Percentiles rank a stretch among this genome's conserved stretches.
Conservation (phyloP, 2,888 invertebrate species). For the Eupeodes latifasciatus region DNA sequence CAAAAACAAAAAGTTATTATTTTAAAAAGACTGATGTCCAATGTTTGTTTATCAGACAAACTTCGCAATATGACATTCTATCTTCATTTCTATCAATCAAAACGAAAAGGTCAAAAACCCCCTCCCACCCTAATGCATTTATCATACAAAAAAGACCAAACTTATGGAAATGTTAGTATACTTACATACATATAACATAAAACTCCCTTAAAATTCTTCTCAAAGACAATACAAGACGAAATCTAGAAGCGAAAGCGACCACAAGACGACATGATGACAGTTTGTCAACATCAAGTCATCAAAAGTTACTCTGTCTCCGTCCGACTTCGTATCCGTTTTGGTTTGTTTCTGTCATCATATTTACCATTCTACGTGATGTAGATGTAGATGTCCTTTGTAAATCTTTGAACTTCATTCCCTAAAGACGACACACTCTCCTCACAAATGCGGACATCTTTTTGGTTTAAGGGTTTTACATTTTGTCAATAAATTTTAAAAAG, state of each 20-base stretch:
- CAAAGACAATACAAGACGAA: neutral
- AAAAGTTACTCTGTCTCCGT: conserved; percentile 45
- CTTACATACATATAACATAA: neutral
- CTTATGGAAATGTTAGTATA: conserved; percentile 30
- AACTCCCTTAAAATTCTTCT: neutral
- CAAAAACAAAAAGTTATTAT: too few species aligned
- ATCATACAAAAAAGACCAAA: neutral
- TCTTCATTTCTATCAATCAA: neutral
- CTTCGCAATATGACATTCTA: neutral
- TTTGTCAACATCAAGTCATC: conserved; percentile 72
- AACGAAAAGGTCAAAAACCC: neutral
- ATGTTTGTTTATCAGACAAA: neutral
- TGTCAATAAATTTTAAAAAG: neutral
- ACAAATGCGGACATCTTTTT: conserved; percentile 17
- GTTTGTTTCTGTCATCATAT: conserved; percentile 62
- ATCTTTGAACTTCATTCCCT: conserved; percentile 15
- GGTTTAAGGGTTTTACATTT: neutral
- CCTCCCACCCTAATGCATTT: neutral
- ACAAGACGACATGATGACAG: conserved; percentile 64
- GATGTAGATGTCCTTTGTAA: neutral
- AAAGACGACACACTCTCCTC: conserved; percentile 21
- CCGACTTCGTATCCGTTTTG: neutral
- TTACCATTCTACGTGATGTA: neutral
- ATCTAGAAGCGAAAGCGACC: conserved; percentile 5
- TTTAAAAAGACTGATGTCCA: neutral